Percentiles rank a stretch among this genome's conserved stretches.
These are phyloP conservation scores for Geothlypis trichas DNA, from an alignment of 2,113 vertebrate genomes.

Conservation along the genomic window DNA sequence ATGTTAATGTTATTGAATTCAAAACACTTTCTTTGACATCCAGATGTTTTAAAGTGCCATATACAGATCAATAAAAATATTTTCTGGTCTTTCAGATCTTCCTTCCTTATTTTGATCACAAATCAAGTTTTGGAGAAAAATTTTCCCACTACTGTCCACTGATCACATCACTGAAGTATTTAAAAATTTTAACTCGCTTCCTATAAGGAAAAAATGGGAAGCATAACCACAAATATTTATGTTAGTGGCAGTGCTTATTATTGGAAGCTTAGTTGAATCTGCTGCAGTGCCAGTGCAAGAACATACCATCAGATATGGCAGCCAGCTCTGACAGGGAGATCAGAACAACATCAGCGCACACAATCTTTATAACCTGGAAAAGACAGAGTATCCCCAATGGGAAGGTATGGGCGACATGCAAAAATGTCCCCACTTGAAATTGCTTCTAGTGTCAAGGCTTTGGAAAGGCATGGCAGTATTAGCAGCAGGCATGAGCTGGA, in stretches of 20 bases:
- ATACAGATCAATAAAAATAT: constrained; percentile 62
- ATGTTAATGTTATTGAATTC: constrained; percentile 62
- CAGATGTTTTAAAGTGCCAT: constrained; percentile 68
- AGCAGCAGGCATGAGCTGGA: not conserved
- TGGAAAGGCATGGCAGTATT: not conserved
- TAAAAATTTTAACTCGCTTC: constrained; percentile 70
- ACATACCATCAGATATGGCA: constrained; percentile 26
- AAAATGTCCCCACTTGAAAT: not conserved
- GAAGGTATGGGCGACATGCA: not conserved
- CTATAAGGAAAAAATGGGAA: constrained; percentile 79
- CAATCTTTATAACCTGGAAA: not conserved
- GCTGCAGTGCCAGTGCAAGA: constrained; percentile 15
- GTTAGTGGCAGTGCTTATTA: constrained; percentile 75
- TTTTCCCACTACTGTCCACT: constrained; percentile 79
- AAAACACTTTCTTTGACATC: constrained; percentile 68
- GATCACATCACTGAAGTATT: constrained; percentile 78
- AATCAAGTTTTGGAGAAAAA: constrained; percentile 70
- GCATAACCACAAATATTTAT: constrained; percentile 77
- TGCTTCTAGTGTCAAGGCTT: not conserved
- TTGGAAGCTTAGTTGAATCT: constrained; percentile 68
- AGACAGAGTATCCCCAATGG: not conserved
- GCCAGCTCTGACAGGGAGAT: not conserved
- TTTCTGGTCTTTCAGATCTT: constrained; percentile 65
- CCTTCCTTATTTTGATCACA: constrained; percentile 69
- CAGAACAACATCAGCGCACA: not conserved